Conservation (phyloP, 2,797 vertebrate species). For the Falco peregrinus region DNA sequence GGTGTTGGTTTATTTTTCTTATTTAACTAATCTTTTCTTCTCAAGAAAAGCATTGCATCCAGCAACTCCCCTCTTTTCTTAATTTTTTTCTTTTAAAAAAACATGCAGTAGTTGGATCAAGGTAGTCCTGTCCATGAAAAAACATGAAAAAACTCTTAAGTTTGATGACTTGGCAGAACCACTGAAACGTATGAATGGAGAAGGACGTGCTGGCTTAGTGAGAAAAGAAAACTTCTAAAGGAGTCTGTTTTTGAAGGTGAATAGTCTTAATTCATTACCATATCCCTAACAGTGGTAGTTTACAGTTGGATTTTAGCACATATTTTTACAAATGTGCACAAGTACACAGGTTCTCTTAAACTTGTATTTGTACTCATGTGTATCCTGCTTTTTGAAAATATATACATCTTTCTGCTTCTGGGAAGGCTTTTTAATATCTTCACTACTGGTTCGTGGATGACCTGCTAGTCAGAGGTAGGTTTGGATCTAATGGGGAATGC, state of each 20-base stretch:
- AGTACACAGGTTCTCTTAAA: neutral
- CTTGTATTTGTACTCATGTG: neutral
- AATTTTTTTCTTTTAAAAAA: neutral
- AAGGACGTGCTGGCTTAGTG: neutral
- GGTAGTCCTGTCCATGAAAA: neutral
- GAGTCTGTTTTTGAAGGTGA: neutral
- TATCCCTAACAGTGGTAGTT: neutral
- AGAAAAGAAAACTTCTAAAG: neutral
- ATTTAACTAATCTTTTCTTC: neutral
- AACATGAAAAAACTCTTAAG: neutral
- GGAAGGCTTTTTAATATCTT: neutral
- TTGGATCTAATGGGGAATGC: neutral
- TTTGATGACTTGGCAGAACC: neutral
- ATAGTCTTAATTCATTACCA: neutral
- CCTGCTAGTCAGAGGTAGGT: neutral
- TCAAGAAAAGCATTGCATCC: fast-evolving
- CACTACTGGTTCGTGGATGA: neutral
- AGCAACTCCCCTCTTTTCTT: neutral
- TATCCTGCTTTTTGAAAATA: neutral
- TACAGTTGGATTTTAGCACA: neutral
- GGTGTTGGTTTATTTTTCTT: neutral
- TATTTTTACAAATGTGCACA: neutral
- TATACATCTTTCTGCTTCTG: neutral
- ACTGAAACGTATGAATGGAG: neutral
- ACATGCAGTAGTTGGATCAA: neutral